phyloP scores from a whole-genome alignment of 1,140 invertebrate species.

The Ceratitis capitata region DNA sequence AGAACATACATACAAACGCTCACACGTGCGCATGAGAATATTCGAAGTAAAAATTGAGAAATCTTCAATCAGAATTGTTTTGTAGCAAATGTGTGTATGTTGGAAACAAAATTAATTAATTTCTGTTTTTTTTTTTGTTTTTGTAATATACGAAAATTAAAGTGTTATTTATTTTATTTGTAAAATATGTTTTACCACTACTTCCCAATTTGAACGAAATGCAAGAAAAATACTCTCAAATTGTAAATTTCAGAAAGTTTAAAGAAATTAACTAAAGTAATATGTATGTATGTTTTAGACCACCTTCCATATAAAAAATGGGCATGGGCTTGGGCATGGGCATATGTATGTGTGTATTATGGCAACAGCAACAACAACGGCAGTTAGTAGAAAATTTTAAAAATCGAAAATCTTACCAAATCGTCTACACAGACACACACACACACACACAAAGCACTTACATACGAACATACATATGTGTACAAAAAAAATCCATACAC shows the following conservation, averaged over 20 bases:
- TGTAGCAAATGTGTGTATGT: background rate
- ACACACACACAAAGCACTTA: too few relatives aligned
- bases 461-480: background rate
- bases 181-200: slow-evolving; percentile 32
- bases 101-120: background rate
- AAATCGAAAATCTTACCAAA: background rate
- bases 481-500: background rate
- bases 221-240: slow-evolving; percentile 12
- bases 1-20: background rate
- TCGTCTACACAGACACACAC: background rate
- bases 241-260: background rate
- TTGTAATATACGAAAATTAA: background rate
- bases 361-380: background rate
- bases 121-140: background rate
- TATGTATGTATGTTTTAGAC: background rate
- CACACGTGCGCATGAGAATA: background rate
- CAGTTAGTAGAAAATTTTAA: background rate
- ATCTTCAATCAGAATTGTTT: background rate
- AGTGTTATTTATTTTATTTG: slow-evolving; percentile 32
- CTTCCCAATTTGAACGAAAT: background rate
- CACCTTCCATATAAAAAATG: background rate
- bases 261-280: background rate
- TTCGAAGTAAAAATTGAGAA: background rate
- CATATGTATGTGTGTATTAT: background rate
- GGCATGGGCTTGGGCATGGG: background rate